phyloP scores from a whole-genome alignment of 2,797 vertebrate species.

The Monodelphis domestica region DNA sequence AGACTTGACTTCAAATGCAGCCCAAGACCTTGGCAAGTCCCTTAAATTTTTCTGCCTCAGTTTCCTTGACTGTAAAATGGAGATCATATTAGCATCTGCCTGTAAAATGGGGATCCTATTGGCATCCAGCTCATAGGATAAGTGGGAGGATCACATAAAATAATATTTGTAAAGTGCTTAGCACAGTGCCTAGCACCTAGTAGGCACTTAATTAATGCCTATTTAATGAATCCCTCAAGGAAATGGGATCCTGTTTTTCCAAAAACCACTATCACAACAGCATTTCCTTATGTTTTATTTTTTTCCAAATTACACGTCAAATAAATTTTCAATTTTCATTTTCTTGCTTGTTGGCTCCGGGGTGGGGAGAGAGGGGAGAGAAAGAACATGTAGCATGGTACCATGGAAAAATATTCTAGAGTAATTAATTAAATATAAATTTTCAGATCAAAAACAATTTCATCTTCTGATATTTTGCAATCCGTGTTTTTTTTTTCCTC shows the following conservation, averaged over 20 bases:
- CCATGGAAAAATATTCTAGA: too few relatives aligned
- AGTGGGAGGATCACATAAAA: neutral
- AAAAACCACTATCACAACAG: neutral
- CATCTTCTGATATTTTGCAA: too few relatives aligned
- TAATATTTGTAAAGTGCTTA: neutral
- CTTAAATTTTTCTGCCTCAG: neutral
- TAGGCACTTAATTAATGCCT: neutral
- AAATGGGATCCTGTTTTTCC: neutral
- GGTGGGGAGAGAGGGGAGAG: too few relatives aligned
- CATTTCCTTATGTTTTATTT: too few relatives aligned
- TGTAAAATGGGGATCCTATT: neutral
- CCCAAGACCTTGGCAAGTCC: neutral
- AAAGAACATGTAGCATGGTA: too few relatives aligned
- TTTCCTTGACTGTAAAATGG: neutral
- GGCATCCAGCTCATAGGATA: neutral
- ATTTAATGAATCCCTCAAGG: neutral
- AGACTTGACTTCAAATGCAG: neutral
- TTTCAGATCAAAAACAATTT: too few relatives aligned
- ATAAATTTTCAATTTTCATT: too few relatives aligned
- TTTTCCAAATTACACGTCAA: too few relatives aligned
- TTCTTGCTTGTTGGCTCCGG: too few relatives aligned
- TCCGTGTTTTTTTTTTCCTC: too few relatives aligned
- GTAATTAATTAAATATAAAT: too few relatives aligned
- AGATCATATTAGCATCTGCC: too few relatives aligned
- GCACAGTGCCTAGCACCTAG: neutral